Conservation (phyloP, 2,888 invertebrate genomes). For the Agonopterix arenella region DNA sequence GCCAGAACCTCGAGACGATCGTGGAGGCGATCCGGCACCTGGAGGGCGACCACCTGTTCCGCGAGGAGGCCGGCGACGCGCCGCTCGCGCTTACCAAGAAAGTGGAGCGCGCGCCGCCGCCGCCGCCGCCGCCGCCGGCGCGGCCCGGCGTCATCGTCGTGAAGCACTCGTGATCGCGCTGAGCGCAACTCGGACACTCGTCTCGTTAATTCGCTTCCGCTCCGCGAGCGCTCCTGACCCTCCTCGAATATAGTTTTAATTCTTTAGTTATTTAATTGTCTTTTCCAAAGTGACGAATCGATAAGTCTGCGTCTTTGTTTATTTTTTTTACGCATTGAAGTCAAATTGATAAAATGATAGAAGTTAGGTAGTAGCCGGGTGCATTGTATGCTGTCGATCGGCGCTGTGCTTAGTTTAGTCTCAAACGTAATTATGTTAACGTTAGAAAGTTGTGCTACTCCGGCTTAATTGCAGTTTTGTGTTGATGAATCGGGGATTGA, state of each 20-base stretch:
- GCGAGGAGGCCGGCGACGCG: constrained; percentile 81
- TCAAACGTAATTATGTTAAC: constrained; percentile 58
- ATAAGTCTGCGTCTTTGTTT: constrained; percentile 67
- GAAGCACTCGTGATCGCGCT: constrained; percentile 86
- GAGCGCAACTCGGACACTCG: constrained; percentile 34
- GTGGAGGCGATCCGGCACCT: constrained; percentile 98
- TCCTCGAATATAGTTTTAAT: constrained; percentile 72
- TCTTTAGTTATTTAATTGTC: constrained; percentile 62
- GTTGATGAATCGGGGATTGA: constrained; percentile 50
- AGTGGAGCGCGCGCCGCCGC: constrained; percentile 64
- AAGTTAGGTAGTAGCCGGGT: constrained; percentile 37
- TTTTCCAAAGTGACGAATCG: constrained; percentile 73
- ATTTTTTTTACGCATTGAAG: constrained; percentile 50
- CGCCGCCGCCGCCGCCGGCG: constrained; percentile 63
- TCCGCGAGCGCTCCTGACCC: constrained; percentile 54
- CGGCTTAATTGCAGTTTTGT: constrained; percentile 38
- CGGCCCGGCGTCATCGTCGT: constrained; percentile 95
- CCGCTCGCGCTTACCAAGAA: constrained; percentile 79
- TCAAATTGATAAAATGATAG: constrained; percentile 43
- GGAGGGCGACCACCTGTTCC: constrained; percentile 96
- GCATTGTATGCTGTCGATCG: constrained; percentile 46
- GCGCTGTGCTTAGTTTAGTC: constrained; percentile 70
- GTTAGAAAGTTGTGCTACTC: constrained; percentile 43
- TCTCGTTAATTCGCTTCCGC: constrained; percentile 44
- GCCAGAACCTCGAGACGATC: constrained; percentile 97